Conservation (phyloP, 1,140 invertebrate species). For the Brachionus rotundiformis region DNA sequence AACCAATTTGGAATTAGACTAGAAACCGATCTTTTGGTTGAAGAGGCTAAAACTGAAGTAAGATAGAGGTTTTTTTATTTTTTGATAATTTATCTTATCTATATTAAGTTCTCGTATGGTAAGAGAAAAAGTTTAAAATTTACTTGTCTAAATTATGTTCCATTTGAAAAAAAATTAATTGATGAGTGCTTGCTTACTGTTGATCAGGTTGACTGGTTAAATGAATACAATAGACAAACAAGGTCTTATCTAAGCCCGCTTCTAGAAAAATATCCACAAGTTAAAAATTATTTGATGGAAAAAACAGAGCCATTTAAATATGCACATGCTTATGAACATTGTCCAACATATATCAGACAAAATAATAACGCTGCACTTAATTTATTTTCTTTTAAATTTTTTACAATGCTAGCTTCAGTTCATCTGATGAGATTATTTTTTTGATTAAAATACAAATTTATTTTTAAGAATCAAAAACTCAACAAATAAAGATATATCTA, state of each 20-base stretch:
- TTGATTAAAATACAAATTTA: background rate
- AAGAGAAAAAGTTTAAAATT: constrained; percentile 71
- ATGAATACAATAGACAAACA: constrained; percentile 73
- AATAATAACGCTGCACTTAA: background rate
- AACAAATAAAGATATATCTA: background rate
- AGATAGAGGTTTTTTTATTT: background rate
- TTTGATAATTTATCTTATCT: background rate
- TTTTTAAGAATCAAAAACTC: background rate
- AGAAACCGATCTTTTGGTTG: constrained; percentile 82
- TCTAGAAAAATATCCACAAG: constrained; percentile 35
- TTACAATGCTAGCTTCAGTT: background rate
- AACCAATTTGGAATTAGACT: constrained; percentile 87
- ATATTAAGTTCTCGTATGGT: constrained; percentile 14
- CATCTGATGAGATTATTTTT: background rate
- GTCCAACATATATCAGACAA: constrained; percentile 11
- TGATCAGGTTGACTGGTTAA: constrained; percentile 68
- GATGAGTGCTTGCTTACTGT: constrained; percentile 74
- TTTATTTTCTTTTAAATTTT: background rate
- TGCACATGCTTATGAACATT: constrained; percentile 7
- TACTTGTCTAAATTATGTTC: constrained; percentile 87
- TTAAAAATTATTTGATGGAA: background rate
- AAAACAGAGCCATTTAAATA: constrained; percentile 43
- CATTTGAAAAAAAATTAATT: constrained; percentile 86
- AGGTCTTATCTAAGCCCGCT: background rate
- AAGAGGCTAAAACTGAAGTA: constrained; percentile 23